Percentiles rank a stretch among this genome's conserved stretches.
These are phyloP conservation scores for Polietes domitor DNA, from an alignment of 2,888 invertebrate species.

Conservation along the genomic window DNA sequence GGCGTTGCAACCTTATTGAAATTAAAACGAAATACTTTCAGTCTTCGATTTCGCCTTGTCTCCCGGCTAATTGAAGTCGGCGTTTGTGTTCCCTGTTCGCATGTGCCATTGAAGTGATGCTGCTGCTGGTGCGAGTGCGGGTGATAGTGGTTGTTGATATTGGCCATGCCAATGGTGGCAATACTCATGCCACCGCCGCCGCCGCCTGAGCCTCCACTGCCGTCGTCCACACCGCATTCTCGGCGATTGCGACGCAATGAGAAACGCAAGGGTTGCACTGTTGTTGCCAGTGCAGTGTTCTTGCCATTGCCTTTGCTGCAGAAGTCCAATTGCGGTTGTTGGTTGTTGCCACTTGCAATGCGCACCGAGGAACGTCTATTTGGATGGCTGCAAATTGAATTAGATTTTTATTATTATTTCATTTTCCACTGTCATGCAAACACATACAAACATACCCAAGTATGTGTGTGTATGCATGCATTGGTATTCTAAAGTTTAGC, in stretches of 20 bases:
- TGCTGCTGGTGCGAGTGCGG: slow-evolving; percentile 68
- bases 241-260: slow-evolving; percentile 47
- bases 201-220: no score
- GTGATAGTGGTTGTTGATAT: slow-evolving; percentile 40
- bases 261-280: slow-evolving; percentile 59
- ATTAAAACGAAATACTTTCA: slow-evolving; percentile 84
- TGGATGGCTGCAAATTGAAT: slow-evolving; percentile 72
- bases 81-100: slow-evolving; percentile 88
- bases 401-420: slow-evolving; percentile 22
- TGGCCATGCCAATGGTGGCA: slow-evolving; percentile 34
- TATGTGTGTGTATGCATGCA: background rate
- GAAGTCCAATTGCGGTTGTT: slow-evolving; percentile 55
- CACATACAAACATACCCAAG: no score
- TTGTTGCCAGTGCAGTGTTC: slow-evolving; percentile 22
- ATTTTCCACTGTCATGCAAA: slow-evolving; percentile 17
- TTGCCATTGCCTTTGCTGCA: slow-evolving; percentile 47
- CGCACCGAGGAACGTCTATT: slow-evolving; percentile 78
- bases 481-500: no score
- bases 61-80: slow-evolving; percentile 87
- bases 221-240: slow-evolving; percentile 17
- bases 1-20: slow-evolving; percentile 84
- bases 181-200: slow-evolving; percentile 30
- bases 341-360: slow-evolving; percentile 58
- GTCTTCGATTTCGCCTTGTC: slow-evolving; percentile 83
- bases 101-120: slow-evolving; percentile 78